Base-by-base conservation (phyloP, 2,888 invertebrate genomes). In the Ophion obscuratus region DNA sequence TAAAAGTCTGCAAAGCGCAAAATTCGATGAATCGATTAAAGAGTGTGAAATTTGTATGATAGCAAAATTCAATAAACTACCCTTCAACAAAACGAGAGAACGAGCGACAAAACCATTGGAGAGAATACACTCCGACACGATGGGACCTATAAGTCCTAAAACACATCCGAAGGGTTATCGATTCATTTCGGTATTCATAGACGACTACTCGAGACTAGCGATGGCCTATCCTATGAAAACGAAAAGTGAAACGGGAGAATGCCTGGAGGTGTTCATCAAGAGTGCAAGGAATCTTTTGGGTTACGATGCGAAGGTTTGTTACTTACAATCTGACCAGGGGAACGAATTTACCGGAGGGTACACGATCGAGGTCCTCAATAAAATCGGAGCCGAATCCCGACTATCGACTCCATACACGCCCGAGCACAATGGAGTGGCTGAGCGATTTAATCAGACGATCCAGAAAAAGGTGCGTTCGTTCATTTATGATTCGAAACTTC, bases 21-120 rank as follows among this genome's bases (percentile, higher is more conserved):
- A 67, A 27, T 89, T 89, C 68, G 86, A 89, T 81, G 84, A 89
- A 47, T 68, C 67, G 7, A 87, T 89, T 20, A 61, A 68, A 70
- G 88, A 89, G 17, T 89, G 89, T 80, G 88, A 90, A 82, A 76
- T 88, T 17, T 90, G 88, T 70, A 77, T 85, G 27, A 47, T 89
- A 11, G 59, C 89, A 2, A 90, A 90, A 84, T 68, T 89, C 10
- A 84, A 89, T 75, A 90, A 86, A 85, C 67, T 88, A 78, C 88
- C 89, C 10, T 88, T 88, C 64, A 83, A 68, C 24, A 74, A 67
- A 80, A 74, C 79, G 57, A 77, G 59, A 59, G 59, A 27, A 27
- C 27, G 27, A 27, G 66, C 44, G 66, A 68, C 74, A 44, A 74
- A 73, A 79, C 87, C 86, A 17, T 47, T 89, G 47, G 76, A 86